These are phyloP conservation scores for Calycopis cecrops DNA, from an alignment of 1,140 invertebrate genomes.

Conservation along the genomic window DNA sequence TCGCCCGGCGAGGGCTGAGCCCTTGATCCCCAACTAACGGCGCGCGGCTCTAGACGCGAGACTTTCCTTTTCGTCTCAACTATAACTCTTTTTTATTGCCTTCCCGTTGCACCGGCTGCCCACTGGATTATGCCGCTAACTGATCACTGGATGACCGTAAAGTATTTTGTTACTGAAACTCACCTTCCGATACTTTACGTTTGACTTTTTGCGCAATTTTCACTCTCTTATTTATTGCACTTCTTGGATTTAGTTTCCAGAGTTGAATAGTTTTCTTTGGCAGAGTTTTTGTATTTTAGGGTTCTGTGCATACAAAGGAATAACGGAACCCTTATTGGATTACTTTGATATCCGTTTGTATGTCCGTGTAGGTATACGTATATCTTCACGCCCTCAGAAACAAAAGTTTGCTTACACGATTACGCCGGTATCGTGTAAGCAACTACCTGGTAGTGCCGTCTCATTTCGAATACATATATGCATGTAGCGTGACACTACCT, in stretches of 20 bases:
- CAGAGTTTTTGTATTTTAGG: too few relatives aligned
- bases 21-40: conserved; percentile 71
- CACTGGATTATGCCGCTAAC: conserved; percentile 66
- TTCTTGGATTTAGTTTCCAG: not conserved
- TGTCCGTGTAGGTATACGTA: too few relatives aligned
- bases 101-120: conserved; percentile 45
- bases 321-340: too few relatives aligned
- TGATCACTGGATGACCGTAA: conserved; percentile 41
- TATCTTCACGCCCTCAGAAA: too few relatives aligned
- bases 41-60: conserved; percentile 42
- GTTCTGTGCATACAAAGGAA: too few relatives aligned
- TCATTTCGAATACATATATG: too few relatives aligned
- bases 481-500: too few relatives aligned
- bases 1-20: conserved; percentile 63
- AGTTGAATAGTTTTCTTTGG: not conserved
- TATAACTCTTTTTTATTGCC: conserved; percentile 75
- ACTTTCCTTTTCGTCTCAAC: conserved; percentile 71
- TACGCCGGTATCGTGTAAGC: too few relatives aligned
- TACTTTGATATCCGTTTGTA: too few relatives aligned
- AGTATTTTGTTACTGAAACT: conserved; percentile 21
- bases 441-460: too few relatives aligned
- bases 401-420: too few relatives aligned
- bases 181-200: conserved; percentile 17
- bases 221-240: not conserved
- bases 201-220: not conserved